Evolutionary conservation across 2,113 vertebrate species (phyloP), one percentile per base, ranked within the genome.

Genomic region (Neodontobutis hainanensis): DNA sequence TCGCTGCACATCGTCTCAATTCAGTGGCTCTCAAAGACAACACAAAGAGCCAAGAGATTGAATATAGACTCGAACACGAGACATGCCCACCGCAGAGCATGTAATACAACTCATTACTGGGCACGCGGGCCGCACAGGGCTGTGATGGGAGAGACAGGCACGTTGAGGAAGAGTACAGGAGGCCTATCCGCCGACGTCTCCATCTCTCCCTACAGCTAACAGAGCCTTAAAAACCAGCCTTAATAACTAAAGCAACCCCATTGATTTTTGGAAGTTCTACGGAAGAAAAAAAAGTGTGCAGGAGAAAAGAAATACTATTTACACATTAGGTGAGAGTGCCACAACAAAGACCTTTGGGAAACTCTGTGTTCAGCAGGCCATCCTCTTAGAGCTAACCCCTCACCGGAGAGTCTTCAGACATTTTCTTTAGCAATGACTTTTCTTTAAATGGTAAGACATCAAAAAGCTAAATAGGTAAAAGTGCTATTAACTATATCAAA

Each of bases 21-120:
- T 84, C 78, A 85, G 81, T 73, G 90, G 83, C 65, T 88, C 83
- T 89, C 80, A 82, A 82, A 90, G 85, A 90, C 88, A 55, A 82
- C 72, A 87, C 89, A 87, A 85, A 90, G 84, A 85, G 84, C 78
- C 75, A 73, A 70, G 65, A 88, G 80, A 90, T 77, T 83, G 86
- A 88, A 90, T 71, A 76, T 77, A 80, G 77, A 72, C 83, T 73
- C 61, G 27, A 87, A 83, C 77, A 81, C 82, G 78, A 81, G 86
- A 85, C 87, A 79, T 73, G 83, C 84, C 85, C 80, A 85, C 87
- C 86, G 77, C 88, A 83, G 87, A 86, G 85, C 87, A 86, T 89
- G 87, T 85, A 91, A 91, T 85, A 81, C 82, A 86, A 81, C 80
- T 89, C 87, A 87, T 90, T 91, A 91, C 86, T 59, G 87, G 78